Evolutionary conservation across 1,140 invertebrate genomes (phyloP).

Genomic region (Lethocerus indicus): DNA sequence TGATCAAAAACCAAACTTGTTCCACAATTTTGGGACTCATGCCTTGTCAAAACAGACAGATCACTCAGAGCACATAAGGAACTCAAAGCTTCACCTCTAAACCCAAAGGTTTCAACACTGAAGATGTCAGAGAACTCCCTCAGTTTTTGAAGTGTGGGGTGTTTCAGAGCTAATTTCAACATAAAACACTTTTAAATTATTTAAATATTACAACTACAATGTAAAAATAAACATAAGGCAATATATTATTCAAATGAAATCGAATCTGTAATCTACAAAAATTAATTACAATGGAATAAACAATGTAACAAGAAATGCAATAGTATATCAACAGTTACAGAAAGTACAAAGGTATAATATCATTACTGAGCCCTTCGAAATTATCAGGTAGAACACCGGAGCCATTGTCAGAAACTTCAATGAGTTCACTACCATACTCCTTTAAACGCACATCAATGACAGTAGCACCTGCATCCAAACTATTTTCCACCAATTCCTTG

Average conservation of each 20-base stretch:
- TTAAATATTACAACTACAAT: not conserved
- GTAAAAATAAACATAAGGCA: too few relatives aligned
- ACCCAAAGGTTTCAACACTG: constrained; percentile 77
- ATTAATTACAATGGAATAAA: too few relatives aligned
- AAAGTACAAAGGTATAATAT: too few relatives aligned
- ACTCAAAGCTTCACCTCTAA: constrained; percentile 93
- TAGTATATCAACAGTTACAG: too few relatives aligned
- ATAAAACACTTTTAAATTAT: constrained; percentile 12
- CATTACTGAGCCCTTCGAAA: constrained; percentile 81
- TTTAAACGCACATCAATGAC: constrained; percentile 69
- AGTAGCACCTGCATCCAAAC: constrained; percentile 85
- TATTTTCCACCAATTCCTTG: constrained; percentile 94
- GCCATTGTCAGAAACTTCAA: constrained; percentile 93
- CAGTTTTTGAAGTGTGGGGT: constrained; percentile 90
- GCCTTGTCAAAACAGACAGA: constrained; percentile 61
- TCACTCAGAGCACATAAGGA: constrained; percentile 81
- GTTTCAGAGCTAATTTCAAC: constrained; percentile 78
- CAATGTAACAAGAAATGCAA: too few relatives aligned
- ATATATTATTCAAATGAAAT: too few relatives aligned
- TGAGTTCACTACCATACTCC: constrained; percentile 72
- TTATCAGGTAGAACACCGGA: constrained; percentile 69
- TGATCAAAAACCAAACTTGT: constrained; percentile 65
- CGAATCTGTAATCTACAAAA: too few relatives aligned
- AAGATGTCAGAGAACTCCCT: constrained; percentile 67
- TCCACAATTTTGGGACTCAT: constrained; percentile 34